Evolutionary conservation across 2,888 invertebrate genomes (phyloP).

Genomic region (Drosophila mercatorum): DNA sequence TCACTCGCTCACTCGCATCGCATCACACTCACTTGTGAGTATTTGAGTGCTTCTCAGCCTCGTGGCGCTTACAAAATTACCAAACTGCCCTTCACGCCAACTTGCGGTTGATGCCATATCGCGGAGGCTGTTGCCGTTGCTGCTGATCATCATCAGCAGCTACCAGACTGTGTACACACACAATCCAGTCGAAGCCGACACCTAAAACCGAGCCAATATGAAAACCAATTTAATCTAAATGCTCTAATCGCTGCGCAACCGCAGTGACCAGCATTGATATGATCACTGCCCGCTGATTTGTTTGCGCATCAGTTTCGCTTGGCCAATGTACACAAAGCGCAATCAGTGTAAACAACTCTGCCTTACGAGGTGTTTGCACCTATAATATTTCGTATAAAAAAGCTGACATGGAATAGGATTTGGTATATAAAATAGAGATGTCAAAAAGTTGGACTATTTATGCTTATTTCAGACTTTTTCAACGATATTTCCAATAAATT

Average conservation of each 20-base stretch:
- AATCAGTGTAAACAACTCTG: slow-evolving; percentile 38
- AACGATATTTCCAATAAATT: no score
- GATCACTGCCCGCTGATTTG: slow-evolving; percentile 43
- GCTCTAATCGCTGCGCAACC: slow-evolving; percentile 62
- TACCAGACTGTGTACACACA: slow-evolving; percentile 56
- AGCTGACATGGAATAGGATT: background rate
- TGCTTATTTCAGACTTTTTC: background rate
- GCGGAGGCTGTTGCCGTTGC: slow-evolving; percentile 23
- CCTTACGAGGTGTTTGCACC: slow-evolving; percentile 24
- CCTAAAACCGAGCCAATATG: slow-evolving; percentile 31
- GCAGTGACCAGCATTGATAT: slow-evolving; percentile 59
- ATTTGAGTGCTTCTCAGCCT: slow-evolving; percentile 65
- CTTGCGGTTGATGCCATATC: slow-evolving; percentile 46
- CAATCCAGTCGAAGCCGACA: slow-evolving; percentile 19
- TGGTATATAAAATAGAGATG: background rate
- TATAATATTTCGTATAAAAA: background rate
- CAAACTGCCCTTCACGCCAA: slow-evolving; percentile 74
- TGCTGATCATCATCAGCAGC: slow-evolving; percentile 31
- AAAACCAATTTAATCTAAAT: slow-evolving; percentile 47
- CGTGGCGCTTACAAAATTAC: slow-evolving; percentile 75
- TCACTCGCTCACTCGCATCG: slow-evolving; percentile 16
- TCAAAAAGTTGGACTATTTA: background rate
- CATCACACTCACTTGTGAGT: slow-evolving; percentile 29
- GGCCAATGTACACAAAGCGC: slow-evolving; percentile 29
- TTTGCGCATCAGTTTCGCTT: slow-evolving; percentile 51